These are phyloP conservation scores for Holcopasites calliopsidis DNA, from an alignment of 1,140 invertebrate species.

Conservation along the genomic window DNA sequence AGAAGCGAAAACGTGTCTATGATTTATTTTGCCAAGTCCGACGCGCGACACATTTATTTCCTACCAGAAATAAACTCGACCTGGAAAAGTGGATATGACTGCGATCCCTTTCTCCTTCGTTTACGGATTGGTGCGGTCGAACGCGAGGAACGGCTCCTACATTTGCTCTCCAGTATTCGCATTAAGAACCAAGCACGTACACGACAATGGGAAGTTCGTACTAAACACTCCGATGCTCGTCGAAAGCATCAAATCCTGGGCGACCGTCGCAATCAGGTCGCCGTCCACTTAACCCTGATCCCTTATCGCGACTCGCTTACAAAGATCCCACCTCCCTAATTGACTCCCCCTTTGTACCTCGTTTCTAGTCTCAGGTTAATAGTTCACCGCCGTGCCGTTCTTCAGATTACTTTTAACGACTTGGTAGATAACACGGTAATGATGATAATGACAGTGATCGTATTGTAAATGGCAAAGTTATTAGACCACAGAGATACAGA, in stretches of 20 bases:
- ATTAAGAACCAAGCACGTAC: too few species aligned
- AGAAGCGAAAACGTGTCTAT: background rate
- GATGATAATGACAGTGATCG: too few species aligned
- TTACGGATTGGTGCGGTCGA: background rate
- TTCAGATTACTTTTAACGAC: too few species aligned
- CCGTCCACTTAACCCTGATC: constrained; percentile 26
- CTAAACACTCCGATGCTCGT: background rate
- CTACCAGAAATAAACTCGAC: constrained; percentile 6
- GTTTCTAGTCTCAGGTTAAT: background rate
- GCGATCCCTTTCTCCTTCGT: background rate
- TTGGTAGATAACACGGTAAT: too few species aligned
- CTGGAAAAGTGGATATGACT: constrained; percentile 1
- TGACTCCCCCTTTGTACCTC: background rate
- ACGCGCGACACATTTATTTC: constrained; percentile 5
- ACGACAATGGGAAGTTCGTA: background rate
- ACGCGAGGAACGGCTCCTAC: background rate
- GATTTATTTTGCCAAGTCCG: constrained; percentile 24
- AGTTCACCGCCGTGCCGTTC: too few species aligned
- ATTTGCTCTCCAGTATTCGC: background rate
- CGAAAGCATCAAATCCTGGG: constrained; percentile 19
- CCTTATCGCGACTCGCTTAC: constrained; percentile 13
- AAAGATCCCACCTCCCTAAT: constrained; percentile 4
- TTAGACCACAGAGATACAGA: too few species aligned
- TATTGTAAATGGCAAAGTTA: too few species aligned
- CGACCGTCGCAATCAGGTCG: constrained; percentile 15